These are phyloP conservation scores for Paracyclopina nana DNA, from an alignment of 1,140 invertebrate species.

Conservation along the genomic window DNA sequence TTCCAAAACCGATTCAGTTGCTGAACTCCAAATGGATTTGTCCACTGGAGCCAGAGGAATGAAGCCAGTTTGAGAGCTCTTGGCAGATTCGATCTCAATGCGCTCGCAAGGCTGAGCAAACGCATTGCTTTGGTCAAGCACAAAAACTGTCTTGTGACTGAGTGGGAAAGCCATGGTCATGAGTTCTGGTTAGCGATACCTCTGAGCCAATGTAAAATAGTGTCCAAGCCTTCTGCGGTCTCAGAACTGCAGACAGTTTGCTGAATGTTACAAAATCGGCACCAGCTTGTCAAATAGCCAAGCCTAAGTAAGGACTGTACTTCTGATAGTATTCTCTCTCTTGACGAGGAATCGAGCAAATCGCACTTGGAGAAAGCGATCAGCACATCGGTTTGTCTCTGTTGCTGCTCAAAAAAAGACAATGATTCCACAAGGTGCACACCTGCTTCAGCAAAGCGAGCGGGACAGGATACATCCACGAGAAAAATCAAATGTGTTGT, in stretches of 20 bases:
- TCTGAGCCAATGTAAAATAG: neutral
- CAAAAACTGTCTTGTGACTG: conserved; percentile 85
- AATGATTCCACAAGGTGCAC: conserved; percentile 5
- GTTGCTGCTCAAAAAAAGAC: neutral
- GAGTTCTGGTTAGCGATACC: neutral
- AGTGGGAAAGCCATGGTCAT: conserved; percentile 35
- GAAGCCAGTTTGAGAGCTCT: conserved; percentile 29
- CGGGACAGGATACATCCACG: neutral
- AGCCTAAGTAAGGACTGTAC: too few species aligned
- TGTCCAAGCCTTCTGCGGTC: neutral
- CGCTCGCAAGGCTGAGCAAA: conserved; percentile 67
- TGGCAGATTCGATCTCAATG: conserved; percentile 55
- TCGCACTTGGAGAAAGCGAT: conserved; percentile 4
- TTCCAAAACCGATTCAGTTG: conserved; percentile 77
- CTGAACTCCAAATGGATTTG: conserved; percentile 85
- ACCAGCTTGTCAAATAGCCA: too few species aligned
- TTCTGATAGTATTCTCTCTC: too few species aligned
- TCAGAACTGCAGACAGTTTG: too few species aligned
- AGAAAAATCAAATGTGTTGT: conserved; percentile 6
- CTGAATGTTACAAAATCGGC: too few species aligned
- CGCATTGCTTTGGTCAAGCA: conserved; percentile 73
- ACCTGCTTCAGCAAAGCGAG: neutral
- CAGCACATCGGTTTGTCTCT: neutral
- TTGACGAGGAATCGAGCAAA: too few species aligned
- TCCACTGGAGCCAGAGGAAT: conserved; percentile 54